These are phyloP conservation scores for Noctua pronuba DNA, from an alignment of 2,888 invertebrate species.

Conservation along the genomic window DNA sequence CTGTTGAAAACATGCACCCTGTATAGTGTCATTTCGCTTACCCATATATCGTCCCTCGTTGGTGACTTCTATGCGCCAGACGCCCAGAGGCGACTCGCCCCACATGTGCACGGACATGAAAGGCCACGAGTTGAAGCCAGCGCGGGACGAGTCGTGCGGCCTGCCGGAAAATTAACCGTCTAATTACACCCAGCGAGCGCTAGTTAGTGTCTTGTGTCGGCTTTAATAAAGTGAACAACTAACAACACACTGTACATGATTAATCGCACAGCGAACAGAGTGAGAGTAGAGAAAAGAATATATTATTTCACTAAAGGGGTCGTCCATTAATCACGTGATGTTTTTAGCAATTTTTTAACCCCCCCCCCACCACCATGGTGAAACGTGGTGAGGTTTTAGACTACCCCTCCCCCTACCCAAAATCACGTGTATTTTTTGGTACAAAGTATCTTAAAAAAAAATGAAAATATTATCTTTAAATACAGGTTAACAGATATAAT, in stretches of 20 bases:
- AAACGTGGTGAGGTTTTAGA: no score
- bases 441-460: no score
- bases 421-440: no score
- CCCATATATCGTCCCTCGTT: conserved; percentile 97
- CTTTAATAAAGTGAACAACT: conserved; percentile 59
- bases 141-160: conserved; percentile 96
- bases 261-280: conserved; percentile 42
- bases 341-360: no score
- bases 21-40: conserved; percentile 82
- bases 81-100: conserved; percentile 98
- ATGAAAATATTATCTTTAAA: no score
- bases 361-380: no score
- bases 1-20: conserved; percentile 6
- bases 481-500: no score
- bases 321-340: no score
- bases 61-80: conserved; percentile 98
- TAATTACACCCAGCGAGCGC: conserved; percentile 71
- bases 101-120: conserved; percentile 99
- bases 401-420: no score
- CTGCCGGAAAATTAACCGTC: conserved; percentile 84
- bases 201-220: conserved; percentile 69
- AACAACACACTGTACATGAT: conserved; percentile 50
- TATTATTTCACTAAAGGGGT: neutral
- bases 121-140: conserved; percentile 99
- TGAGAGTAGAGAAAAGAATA: neutral